Evolutionary conservation across 1,140 invertebrate genomes (phyloP), one percentile per base, ranked within the genome.

Genomic region (Cydia fagiglandana): DNA sequence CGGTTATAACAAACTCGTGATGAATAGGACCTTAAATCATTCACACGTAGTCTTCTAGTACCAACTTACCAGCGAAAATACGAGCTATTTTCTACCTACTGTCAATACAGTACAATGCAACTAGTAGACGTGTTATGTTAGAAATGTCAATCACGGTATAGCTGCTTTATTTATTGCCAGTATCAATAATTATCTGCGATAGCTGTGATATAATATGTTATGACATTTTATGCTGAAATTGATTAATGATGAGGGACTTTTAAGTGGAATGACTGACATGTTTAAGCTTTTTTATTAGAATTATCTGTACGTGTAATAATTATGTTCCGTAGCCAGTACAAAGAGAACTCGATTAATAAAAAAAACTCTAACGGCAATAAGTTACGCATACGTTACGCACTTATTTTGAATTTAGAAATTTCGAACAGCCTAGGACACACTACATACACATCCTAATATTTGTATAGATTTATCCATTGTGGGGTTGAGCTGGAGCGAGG

Each of bases 1-100:
- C 56, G 56, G 56, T 66, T 66, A 6, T 66, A n/a, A 13, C 61
- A 64, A 66, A 66, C 28, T 66, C 64, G 64, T 66, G 64, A 66
- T 66, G 64, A 66, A 66, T 66, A 66, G 30, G 30, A 66, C 64
- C 64, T 66, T 66, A 66, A 34, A 38, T 66, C 30, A 17, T 15
- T 66, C 64, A 30, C 20, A 30, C 20, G 56, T 64, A 56, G 17
- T 61, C 20, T 24, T 12, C 56, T 61, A 24, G 56, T 61, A 61
- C 56, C 56, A 24, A 56, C 53, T 56, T 56, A 56, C 7, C 6
- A 61, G 56, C 56, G 10, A 61, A 61, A 61, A 20, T 61, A 53
- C 56, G n/a, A 24, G 10, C 10, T 17, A 61, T 61, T 17, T 24
- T 24, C 24, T 10, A 61, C 56, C 7, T 20, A 10, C 56, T 61